Evolutionary conservation across 2,797 vertebrate species (phyloP).

Genomic region (Paratrypauchen microcephalus): DNA sequence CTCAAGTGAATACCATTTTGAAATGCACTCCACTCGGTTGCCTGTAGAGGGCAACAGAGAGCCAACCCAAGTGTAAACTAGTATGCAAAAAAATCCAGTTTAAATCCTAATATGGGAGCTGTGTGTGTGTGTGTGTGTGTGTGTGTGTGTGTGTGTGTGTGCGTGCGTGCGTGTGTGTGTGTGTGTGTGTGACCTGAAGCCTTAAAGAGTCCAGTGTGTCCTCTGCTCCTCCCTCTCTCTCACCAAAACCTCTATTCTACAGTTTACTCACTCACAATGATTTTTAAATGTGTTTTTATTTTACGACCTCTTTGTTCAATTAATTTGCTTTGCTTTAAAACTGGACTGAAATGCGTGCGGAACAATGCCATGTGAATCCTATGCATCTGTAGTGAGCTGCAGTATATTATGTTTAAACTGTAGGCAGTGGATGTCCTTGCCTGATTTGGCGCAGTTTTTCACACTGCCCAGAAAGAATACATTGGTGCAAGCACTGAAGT

Average conservation of each 20-base stretch:
- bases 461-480: too few species aligned
- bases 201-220: conserved; percentile 55
- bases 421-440: conserved; percentile 9
- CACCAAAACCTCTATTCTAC: too few species aligned
- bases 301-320: too few species aligned
- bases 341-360: neutral
- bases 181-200: conserved; percentile 29
- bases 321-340: neutral
- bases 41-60: too few species aligned
- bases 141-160: neutral
- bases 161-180: neutral
- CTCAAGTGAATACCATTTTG: too few species aligned
- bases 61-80: neutral
- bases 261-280: too few species aligned
- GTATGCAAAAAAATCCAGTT: neutral
- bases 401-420: neutral
- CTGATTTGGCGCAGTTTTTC: too few species aligned
- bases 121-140: conserved; percentile 6
- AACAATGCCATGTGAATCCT: neutral
- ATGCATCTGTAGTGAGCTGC: conserved; percentile 15
- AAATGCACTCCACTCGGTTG: too few species aligned
- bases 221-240: conserved; percentile 42
- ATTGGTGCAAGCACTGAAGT: too few species aligned
- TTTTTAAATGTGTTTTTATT: too few species aligned
- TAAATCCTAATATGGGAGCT: conserved; percentile 7